These are phyloP conservation scores for Syngnathus scovelli DNA, from an alignment of 2,113 vertebrate genomes.

Conservation along the genomic window DNA sequence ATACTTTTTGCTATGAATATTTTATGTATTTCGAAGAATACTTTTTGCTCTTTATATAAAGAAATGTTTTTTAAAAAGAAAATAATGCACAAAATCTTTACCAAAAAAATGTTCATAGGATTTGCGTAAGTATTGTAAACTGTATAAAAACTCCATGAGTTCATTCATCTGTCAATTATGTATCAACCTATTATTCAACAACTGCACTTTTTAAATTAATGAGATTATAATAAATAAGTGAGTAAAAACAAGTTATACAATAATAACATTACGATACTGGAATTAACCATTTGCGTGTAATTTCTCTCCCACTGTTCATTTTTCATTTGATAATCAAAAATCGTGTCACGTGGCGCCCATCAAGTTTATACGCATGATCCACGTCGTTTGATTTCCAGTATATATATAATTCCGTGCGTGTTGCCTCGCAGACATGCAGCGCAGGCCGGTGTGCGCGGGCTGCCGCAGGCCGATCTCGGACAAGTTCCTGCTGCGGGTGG, in stretches of 20 bases:
- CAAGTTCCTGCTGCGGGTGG: conserved; percentile 88
- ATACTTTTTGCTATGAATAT: background rate
- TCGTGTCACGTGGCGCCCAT: background rate
- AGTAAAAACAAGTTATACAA: background rate
- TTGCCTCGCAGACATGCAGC: conserved; percentile 63
- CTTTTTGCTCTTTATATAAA: background rate
- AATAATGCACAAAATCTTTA: background rate
- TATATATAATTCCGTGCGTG: background rate
- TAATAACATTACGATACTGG: background rate
- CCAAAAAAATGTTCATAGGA: background rate
- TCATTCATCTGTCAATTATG: background rate
- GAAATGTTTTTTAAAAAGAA: too few relatives aligned
- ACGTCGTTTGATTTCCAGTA: too few relatives aligned
- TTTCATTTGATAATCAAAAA: background rate
- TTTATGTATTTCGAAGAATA: background rate
- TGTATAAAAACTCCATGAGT: too few relatives aligned
- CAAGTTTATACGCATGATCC: background rate
- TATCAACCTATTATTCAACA: background rate
- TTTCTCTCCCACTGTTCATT: background rate
- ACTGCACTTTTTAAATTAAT: background rate
- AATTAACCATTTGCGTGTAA: background rate
- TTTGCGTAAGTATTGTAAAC: too few relatives aligned
- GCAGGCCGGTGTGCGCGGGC: conserved; percentile 81
- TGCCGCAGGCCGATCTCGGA: conserved; percentile 86
- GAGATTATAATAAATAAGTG: background rate